Conservation (phyloP, 2,888 invertebrate species). For the Ornithoptera priamus region DNA sequence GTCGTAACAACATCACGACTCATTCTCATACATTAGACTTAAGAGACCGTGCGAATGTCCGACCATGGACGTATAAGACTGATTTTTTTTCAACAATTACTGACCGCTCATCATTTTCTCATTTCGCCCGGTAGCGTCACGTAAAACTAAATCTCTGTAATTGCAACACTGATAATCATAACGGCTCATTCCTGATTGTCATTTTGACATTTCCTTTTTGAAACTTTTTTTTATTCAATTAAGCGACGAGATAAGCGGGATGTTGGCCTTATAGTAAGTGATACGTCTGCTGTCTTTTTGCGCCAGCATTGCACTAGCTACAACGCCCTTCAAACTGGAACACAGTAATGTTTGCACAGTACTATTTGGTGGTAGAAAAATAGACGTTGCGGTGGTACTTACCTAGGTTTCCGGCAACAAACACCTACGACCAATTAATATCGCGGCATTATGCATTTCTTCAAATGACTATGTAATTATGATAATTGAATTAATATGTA, state of each 20-base stretch:
- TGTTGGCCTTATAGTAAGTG: no score
- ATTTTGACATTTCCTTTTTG: constrained; percentile 7
- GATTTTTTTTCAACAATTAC: constrained; percentile 44
- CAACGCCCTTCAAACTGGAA: no score
- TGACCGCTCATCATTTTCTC: constrained; percentile 68
- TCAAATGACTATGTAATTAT: constrained; percentile 3
- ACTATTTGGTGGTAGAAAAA: no score
- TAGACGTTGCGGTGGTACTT: no score
- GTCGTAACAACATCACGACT: constrained; percentile 68
- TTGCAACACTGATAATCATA: constrained; percentile 36
- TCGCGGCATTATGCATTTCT: no score
- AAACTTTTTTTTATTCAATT: no score
- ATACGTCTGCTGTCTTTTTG: no score
- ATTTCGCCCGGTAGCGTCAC: constrained; percentile 50
- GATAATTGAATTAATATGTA: constrained; percentile 20
- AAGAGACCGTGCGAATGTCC: constrained; percentile 69
- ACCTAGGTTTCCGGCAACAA: no score
- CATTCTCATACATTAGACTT: constrained; percentile 63
- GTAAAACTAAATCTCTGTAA: constrained; percentile 46
- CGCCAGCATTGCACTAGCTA: no score
- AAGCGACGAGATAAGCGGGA: no score
- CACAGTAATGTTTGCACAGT: no score
- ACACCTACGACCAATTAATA: no score
- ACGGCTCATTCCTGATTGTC: constrained; percentile 35
- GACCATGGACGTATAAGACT: constrained; percentile 52